These are phyloP conservation scores for Oryzias sinensis DNA, from an alignment of 2,797 vertebrate species.

Conservation along the genomic window DNA sequence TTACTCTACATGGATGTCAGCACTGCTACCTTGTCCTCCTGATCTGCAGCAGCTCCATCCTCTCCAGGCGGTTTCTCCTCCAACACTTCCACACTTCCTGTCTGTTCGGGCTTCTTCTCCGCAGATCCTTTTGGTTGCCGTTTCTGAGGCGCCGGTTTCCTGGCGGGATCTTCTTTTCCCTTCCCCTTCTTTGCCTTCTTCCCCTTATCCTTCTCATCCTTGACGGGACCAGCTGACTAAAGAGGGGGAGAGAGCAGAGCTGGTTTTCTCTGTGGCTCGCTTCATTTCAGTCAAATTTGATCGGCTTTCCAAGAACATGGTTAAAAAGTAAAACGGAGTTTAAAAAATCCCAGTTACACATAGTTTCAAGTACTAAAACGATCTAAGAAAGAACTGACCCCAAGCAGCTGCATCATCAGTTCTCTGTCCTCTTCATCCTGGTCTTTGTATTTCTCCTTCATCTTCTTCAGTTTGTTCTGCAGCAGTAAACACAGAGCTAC, in stretches of 20 bases:
- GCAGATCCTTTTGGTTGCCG: conserved; percentile 69
- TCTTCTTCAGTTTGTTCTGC: conserved; percentile 97
- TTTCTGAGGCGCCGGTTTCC: conserved; percentile 78
- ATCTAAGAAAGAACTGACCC: conserved; percentile 73
- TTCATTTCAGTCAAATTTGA: too few species aligned
- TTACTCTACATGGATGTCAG: neutral
- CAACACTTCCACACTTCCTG: conserved; percentile 46
- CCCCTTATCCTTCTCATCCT: conserved; percentile 86
- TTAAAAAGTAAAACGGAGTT: neutral
- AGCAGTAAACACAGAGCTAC: conserved; percentile 10
- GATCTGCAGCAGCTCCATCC: conserved; percentile 70
- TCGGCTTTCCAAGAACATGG: neutral
- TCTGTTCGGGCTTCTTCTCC: conserved; percentile 55
- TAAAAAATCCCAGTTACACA: neutral
- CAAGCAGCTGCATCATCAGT: conserved; percentile 95
- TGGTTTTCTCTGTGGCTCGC: neutral
- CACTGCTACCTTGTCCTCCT: conserved; percentile 84
- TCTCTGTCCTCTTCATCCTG: conserved; percentile 98
- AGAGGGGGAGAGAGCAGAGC: neutral
- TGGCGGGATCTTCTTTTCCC: conserved; percentile 78
- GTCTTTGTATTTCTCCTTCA: conserved; percentile 98
- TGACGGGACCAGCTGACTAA: conserved; percentile 88
- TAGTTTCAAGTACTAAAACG: neutral
- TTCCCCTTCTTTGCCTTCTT: conserved; percentile 92
- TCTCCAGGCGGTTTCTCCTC: conserved; percentile 63